phyloP scores from a whole-genome alignment of 37 sponge, comb jelly and placozoan genomes.

The Trichoplax adhaerens region DNA sequence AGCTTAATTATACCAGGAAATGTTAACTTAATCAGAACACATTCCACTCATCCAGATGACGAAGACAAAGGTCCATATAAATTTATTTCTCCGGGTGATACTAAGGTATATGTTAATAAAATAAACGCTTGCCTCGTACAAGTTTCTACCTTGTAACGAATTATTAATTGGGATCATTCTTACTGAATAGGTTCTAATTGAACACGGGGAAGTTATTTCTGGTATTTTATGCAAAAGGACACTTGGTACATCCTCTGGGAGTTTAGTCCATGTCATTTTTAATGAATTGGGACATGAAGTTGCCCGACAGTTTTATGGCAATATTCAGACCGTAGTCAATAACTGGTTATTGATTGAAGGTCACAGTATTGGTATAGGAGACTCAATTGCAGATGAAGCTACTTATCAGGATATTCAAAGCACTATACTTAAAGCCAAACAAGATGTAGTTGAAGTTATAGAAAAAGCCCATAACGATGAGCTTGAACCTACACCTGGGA shows the following conservation, averaged over 20 bases:
- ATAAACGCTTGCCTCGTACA: too few species aligned
- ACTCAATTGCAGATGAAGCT: slow-evolving; percentile 88
- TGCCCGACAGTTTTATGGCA: slow-evolving; percentile 75
- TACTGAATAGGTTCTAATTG: slow-evolving; percentile 70
- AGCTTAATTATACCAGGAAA: slow-evolving; percentile 83
- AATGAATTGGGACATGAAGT: slow-evolving; percentile 74
- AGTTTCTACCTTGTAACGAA: too few species aligned
- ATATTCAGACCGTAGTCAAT: slow-evolving; percentile 94
- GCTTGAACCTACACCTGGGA: slow-evolving; percentile 95
- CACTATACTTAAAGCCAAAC: slow-evolving; percentile 84
- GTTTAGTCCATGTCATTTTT: slow-evolving; percentile 83
- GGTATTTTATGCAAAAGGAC: slow-evolving; percentile 96
- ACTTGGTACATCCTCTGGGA: slow-evolving; percentile 78
- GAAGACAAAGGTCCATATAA: slow-evolving; percentile 86
- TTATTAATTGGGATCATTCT: not conserved
- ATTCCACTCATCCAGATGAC: slow-evolving; percentile 77
- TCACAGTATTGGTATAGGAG: slow-evolving; percentile 98
- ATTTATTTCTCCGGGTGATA: slow-evolving; percentile 91
- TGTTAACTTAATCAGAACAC: slow-evolving; percentile 66
- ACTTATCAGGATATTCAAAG: slow-evolving; percentile 90
- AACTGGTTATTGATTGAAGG: slow-evolving; percentile 89
- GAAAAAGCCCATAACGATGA: slow-evolving; percentile 97
- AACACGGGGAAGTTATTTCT: slow-evolving; percentile 69
- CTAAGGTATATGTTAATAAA: slow-evolving; percentile 47
- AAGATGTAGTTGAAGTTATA: slow-evolving; percentile 93